Conservation (phyloP, 2,888 invertebrate species). For the Cyclophora punctaria region DNA sequence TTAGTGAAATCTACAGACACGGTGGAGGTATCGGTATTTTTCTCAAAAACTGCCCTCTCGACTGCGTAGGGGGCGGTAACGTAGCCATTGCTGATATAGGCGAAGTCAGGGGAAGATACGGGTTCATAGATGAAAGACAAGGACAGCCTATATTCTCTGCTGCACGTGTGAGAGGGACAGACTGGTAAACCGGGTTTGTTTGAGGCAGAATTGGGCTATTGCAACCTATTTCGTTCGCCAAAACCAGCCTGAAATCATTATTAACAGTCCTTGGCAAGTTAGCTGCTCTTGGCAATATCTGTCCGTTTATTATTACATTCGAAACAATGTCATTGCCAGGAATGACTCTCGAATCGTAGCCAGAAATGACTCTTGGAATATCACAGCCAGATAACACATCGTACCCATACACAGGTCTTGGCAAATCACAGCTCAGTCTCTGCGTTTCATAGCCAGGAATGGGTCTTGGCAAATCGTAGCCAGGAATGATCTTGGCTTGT, state of each 20-base stretch:
- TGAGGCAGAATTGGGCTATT: neutral
- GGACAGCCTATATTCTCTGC: conserved; percentile 1
- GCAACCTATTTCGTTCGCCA: neutral
- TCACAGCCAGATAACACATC: neutral
- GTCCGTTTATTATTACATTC: conserved; percentile 4
- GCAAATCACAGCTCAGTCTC: too few relatives aligned
- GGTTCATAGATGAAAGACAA: neutral
- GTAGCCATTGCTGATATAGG: conserved; percentile 32
- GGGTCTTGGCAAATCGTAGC: conserved; percentile 6
- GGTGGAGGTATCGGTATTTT: conserved; percentile 50
- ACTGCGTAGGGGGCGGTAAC: conserved; percentile 34
- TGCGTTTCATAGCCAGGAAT: too few relatives aligned
- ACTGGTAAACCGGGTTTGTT: conserved; percentile 4
- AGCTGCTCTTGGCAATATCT: conserved; percentile 1
- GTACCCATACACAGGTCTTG: conserved; percentile 5
- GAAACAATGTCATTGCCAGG: conserved; percentile 3
- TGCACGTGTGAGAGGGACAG: conserved; percentile 1
- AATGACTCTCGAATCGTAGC: neutral
- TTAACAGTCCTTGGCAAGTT: neutral
- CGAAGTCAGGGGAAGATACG: conserved; percentile 33
- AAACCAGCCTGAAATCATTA: too few relatives aligned
- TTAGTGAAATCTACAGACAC: conserved; percentile 21
- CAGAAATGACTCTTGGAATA: neutral
- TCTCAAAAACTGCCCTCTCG: conserved; percentile 39
- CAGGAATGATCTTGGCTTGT: conserved; percentile 2